Evolutionary conservation across 1,140 invertebrate species (phyloP), one percentile per base, ranked within the genome.

Genomic region (Aphis craccivora): DNA sequence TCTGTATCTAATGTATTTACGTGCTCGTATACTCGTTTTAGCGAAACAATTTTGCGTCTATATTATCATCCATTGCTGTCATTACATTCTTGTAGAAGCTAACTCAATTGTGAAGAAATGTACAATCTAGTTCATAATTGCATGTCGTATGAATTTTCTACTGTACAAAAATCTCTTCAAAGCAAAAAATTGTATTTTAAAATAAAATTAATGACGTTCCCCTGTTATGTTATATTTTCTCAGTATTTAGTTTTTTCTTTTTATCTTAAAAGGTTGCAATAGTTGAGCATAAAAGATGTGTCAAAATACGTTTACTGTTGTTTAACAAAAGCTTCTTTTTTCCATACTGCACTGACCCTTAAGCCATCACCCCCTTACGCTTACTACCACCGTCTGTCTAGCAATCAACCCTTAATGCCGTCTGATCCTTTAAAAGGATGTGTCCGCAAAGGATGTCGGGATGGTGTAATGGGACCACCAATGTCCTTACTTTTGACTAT

Each of bases 391-490:
- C 25, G 55, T 67, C 89, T 43, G 89, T 90, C 76, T 53, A 30
- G 35, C 81, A 45, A 93, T 93, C 91, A 30, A 93, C 45, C 91
- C 35, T 93, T 93, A 93, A 93, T 93, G 35, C 91, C 81, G 91
- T 86, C 91, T 93, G 91, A 93, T 93, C 91, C 76, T 53, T 55
- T 93, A 93, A 93, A 93, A 93, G 91, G 91, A 93, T 86, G 81
- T 93, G 48, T 86, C 91, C 48, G 48, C 81, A 53, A 40, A 93
- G 53, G 89, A 90, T 67, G 37, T 60, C 55, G 37, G 14, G 5
- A 40, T 25, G 8, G 37, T 20, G 55, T 60, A 90, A 90, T 55
- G 60, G 14, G 55, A 67, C 53, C 37, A 43, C 53, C 53, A 30
- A 90, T 67, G 89, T 90, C 25, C 89, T 60, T 67, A 43, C 20